Base-by-base conservation (phyloP, 1,140 invertebrate genomes). In the Zophobas morio region DNA sequence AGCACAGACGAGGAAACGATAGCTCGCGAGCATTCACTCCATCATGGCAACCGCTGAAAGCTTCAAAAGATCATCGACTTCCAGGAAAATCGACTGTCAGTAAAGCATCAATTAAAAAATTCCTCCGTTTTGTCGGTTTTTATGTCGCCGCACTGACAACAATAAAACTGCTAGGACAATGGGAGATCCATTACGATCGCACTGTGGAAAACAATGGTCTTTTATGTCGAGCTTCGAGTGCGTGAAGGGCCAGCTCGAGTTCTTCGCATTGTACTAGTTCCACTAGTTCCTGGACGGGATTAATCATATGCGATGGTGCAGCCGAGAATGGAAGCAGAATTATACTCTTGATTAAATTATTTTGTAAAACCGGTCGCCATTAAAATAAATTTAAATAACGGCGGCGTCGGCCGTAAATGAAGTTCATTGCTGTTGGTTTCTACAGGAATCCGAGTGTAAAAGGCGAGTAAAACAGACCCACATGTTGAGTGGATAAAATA, bases 311-410 rank as follows among this genome's bases (percentile, higher is more conserved):
- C 49, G 20, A 6, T 20, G 49, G 49, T 51, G 49, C 49, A 51
- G n/a, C 49, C 49, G 49, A 20, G 49, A 66, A 54, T 51, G 35
- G 51, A 54, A 6, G 51, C 40, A 40, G 73, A 60, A 74, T 57
- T 74, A 74, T 56, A 36, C 39, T 54, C 42, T 75, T 34, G 75
- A 76, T 76, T 70, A 76, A 76, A 54, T 76, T 76, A 76, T 76
- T 76, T 76, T 51, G 54, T 75, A 70, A 66, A 76, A 76, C 75
- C 75, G 75, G 75, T 76, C 75, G 60, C 47, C 33, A 76, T 76
- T 76, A 76, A 70, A 76, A 76, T 76, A 76, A 76, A 76, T 76
- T 76, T 76, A 66, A 66, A 76, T 76, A 76, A 76, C 60, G 39
- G 42, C 60, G 46, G 60, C 75, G 60, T 40, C 60, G 60, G 33